Evolutionary conservation across 1,140 invertebrate genomes (phyloP).

Genomic region (Drosophila teissieri): DNA sequence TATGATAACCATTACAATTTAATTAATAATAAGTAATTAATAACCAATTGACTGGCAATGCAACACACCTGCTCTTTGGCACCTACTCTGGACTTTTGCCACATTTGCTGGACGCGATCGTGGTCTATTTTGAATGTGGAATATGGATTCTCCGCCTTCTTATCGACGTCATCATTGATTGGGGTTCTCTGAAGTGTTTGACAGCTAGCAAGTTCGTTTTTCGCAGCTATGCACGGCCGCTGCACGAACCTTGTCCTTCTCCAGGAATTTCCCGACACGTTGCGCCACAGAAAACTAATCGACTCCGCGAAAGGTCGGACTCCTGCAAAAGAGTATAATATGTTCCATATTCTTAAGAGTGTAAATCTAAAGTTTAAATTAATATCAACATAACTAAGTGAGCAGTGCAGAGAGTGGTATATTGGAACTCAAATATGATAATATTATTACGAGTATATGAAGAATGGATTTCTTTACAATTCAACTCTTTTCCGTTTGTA

Average conservation of each 20-base stretch:
- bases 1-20: background rate
- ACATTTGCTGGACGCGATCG: background rate
- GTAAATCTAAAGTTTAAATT: too few species aligned
- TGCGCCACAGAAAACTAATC: background rate
- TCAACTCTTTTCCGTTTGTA: too few species aligned
- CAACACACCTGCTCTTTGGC: background rate
- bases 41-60: too few species aligned
- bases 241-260: background rate
- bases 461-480: too few species aligned
- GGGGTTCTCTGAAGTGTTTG: background rate
- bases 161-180: too few species aligned
- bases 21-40: background rate
- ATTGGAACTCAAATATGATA: too few species aligned
- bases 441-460: too few species aligned
- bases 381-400: too few species aligned
- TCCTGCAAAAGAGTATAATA: too few species aligned
- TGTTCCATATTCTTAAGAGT: too few species aligned
- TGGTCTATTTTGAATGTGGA: background rate
- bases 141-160: background rate
- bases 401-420: too few species aligned
- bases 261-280: background rate
- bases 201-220: background rate
- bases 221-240: background rate
- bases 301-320: background rate
- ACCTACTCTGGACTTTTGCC: background rate